Conservation (phyloP, 1,140 invertebrate genomes). For the Venustaconcha ellipsiformis region DNA sequence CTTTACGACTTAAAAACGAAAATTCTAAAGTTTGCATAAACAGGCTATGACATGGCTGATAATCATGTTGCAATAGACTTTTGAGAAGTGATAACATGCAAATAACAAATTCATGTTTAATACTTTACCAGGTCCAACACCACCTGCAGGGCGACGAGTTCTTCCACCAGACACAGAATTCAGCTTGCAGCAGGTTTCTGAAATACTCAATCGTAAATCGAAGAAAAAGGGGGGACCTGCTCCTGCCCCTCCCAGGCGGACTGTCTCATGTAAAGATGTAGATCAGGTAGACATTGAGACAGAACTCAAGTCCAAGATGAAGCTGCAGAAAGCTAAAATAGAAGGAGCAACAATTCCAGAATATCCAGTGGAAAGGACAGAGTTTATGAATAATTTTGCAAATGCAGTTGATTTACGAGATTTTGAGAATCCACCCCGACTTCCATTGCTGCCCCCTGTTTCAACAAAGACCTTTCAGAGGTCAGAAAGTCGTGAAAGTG, state of each 20-base stretch:
- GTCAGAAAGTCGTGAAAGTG: conserved; percentile 30
- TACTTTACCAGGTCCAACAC: conserved; percentile 56
- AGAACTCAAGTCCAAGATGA: conserved; percentile 62
- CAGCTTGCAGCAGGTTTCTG: conserved; percentile 40
- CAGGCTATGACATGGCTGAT: no score
- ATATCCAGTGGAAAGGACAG: conserved; percentile 20
- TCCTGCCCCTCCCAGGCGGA: conserved; percentile 53
- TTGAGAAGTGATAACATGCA: no score
- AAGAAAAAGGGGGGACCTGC: conserved; percentile 51
- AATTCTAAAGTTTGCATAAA: no score
- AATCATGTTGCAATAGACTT: no score
- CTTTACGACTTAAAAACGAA: no score
- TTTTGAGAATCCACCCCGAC: conserved; percentile 28
- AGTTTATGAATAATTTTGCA: conserved; percentile 22
- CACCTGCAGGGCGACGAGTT: conserved; percentile 53
- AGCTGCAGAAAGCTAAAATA: conserved; percentile 63
- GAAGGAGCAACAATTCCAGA: conserved; percentile 47
- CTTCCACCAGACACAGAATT: conserved; percentile 61
- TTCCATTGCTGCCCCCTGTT: conserved; percentile 34
- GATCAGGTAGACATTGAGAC: conserved; percentile 40
- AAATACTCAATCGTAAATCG: conserved; percentile 50
- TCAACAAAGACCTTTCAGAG: conserved; percentile 46
- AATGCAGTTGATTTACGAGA: conserved; percentile 32
- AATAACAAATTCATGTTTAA: not conserved
- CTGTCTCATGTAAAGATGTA: conserved; percentile 42